A percentile compares a stretch with the other conserved stretches of the same genome.
These are phyloP conservation scores for Gobio occitaniae DNA, from an alignment of 2,797 vertebrate genomes.

Conservation along the genomic window DNA sequence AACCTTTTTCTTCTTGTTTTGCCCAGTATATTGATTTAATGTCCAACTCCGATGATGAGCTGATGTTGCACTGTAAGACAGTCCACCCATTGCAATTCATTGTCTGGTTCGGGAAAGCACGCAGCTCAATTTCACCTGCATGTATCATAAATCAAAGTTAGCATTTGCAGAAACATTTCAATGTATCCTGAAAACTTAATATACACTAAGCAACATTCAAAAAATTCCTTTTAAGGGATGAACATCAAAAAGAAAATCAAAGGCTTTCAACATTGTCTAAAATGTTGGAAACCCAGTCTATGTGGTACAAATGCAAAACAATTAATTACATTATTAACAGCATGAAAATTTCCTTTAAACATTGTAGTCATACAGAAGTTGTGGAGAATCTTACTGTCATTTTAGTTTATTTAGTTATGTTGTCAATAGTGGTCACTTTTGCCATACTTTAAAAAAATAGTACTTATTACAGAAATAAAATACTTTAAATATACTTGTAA, in stretches of 20 bases:
- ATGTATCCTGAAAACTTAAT: neutral
- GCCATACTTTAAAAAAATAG: neutral
- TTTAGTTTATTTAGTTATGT: no score
- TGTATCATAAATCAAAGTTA: neutral
- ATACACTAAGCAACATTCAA: neutral
- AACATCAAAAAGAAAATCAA: neutral
- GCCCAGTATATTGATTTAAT: neutral
- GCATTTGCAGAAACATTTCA: neutral
- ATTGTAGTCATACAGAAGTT: neutral
- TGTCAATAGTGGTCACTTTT: neutral
- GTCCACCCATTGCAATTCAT: neutral
- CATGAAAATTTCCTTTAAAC: neutral
- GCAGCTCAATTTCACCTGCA: neutral
- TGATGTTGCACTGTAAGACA: slow-evolving; percentile 28
- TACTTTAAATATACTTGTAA: no score
- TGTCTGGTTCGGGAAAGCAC: neutral
- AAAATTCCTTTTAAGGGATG: neutral
- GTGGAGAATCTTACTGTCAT: neutral
- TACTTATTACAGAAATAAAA: no score
- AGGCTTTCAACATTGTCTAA: neutral
- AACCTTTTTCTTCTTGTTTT: fast-evolving
- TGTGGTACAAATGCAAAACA: neutral
- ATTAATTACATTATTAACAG: neutral
- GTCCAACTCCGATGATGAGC: fast-evolving
- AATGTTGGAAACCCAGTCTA: neutral